Evolutionary conservation across 1,140 invertebrate genomes (phyloP).

Genomic region (Ridgeia piscesae): DNA sequence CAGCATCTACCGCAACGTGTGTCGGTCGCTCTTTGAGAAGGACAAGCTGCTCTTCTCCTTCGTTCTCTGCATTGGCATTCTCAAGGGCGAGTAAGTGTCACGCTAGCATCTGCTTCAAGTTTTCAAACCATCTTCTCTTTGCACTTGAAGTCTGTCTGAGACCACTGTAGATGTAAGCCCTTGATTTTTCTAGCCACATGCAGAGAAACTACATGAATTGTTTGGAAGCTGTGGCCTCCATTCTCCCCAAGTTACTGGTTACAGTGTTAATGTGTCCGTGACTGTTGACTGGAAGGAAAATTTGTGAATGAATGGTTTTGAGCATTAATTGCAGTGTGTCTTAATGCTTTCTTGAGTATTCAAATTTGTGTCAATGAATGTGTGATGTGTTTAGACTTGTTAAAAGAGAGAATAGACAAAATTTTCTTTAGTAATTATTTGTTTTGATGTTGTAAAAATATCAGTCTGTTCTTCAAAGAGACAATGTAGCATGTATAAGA

Average conservation of each 20-base stretch:
- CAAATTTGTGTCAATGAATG: background rate
- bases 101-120: background rate
- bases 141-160: no score
- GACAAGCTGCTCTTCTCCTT: conserved; percentile 59
- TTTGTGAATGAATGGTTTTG: background rate
- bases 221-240: background rate
- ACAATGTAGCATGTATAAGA: background rate
- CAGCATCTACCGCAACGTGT: conserved; percentile 58
- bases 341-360: background rate
- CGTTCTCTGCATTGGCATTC: conserved; percentile 54
- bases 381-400: background rate
- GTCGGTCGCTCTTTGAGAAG: conserved; percentile 59
- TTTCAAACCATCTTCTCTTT: no score
- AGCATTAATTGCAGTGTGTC: background rate
- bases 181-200: no score
- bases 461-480: background rate
- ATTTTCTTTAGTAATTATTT: no score
- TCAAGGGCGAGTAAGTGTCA: conserved; percentile 61
- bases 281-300: background rate
- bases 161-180: no score
- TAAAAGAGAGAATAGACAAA: background rate
- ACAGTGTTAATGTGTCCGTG: background rate
- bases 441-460: no score
- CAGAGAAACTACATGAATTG: no score
- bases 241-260: background rate